Evolutionary conservation across 2,888 invertebrate species (phyloP).

Genomic region (Lasioglossum marginatum): DNA sequence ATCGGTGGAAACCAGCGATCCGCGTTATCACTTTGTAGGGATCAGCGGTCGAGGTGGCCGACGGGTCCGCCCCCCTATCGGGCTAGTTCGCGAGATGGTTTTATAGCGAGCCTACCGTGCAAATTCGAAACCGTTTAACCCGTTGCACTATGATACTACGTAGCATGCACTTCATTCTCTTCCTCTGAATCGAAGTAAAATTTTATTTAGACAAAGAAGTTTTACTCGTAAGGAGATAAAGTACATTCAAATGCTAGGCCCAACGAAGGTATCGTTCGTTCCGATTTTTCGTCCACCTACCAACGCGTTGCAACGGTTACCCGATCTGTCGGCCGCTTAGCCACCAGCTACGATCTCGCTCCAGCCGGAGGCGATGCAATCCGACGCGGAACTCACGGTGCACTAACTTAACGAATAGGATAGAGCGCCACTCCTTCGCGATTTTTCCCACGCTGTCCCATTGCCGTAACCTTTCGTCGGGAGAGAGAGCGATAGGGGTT

Average conservation of each 20-base stretch:
- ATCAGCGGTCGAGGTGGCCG: neutral
- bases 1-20: slow-evolving; percentile 30
- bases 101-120: slow-evolving; percentile 5
- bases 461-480: slow-evolving; percentile 26
- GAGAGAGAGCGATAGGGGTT: slow-evolving; percentile 2
- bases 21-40: slow-evolving; percentile 48
- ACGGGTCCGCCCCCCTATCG: slow-evolving; percentile 6
- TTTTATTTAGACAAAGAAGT: neutral
- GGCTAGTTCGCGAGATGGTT: neutral
- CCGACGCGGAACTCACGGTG: slow-evolving; percentile 37
- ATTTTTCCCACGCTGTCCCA: slow-evolving; percentile 53
- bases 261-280: slow-evolving; percentile 28
- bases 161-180: too few relatives aligned
- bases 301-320: slow-evolving; percentile 9
- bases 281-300: slow-evolving; percentile 19
- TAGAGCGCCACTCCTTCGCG: slow-evolving; percentile 29
- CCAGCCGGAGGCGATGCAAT: slow-evolving; percentile 28
- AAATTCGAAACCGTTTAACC: slow-evolving; percentile 31
- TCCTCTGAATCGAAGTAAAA: neutral
- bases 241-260: slow-evolving; percentile 9
- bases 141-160: neutral
- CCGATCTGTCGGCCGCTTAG: slow-evolving; percentile 32
- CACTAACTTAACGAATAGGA: slow-evolving; percentile 20
- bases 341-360: slow-evolving; percentile 26
- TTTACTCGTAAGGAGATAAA: neutral